phyloP scores from a whole-genome alignment of 2,113 vertebrate species.

The Bettongia penicillata region DNA sequence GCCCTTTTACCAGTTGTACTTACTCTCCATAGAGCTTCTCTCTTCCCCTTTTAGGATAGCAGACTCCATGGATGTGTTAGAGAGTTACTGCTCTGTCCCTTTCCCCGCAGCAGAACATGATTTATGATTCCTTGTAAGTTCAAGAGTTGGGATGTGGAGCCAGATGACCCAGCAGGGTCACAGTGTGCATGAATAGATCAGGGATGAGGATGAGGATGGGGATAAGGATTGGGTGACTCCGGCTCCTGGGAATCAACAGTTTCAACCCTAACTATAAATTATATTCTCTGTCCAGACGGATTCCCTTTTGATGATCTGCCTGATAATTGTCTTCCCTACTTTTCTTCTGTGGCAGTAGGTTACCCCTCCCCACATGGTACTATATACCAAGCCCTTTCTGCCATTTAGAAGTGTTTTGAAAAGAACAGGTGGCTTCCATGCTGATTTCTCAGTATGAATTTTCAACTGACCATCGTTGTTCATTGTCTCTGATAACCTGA shows the following conservation, averaged over 20 bases:
- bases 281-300: not conserved
- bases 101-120: not conserved
- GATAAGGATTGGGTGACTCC: not conserved
- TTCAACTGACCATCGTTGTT: not conserved
- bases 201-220: not conserved
- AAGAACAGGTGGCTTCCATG: not conserved
- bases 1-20: not conserved
- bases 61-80: not conserved
- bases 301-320: not conserved
- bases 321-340: constrained; percentile 7
- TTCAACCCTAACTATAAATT: not conserved
- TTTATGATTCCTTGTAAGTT: not conserved
- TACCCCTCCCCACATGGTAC: not conserved
- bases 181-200: not conserved
- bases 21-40: not conserved
- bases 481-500: not conserved
- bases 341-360: not conserved
- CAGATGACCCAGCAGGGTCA: not conserved
- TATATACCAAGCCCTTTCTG: not conserved
- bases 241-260: not conserved
- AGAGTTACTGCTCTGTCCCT: not conserved
- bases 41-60: not conserved
- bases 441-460: not conserved
- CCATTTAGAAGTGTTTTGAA: not conserved
- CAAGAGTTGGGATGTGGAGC: not conserved